phyloP scores from a whole-genome alignment of 64 coral and sea anemone genomes.

The Platygyra sinensis region DNA sequence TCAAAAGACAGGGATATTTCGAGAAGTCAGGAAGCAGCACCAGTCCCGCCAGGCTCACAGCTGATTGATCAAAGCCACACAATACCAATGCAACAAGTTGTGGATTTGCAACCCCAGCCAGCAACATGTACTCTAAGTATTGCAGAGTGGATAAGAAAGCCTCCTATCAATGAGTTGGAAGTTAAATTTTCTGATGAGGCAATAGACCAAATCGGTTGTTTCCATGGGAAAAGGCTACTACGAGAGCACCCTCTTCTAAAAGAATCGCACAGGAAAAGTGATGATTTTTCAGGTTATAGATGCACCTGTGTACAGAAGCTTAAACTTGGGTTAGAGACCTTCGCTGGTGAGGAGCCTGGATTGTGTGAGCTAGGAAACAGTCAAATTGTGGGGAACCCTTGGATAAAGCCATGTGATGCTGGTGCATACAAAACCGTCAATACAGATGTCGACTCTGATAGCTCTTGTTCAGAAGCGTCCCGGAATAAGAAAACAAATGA shows the following conservation, averaged over 20 bases:
- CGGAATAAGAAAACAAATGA: constrained; percentile 11
- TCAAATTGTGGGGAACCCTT: no score
- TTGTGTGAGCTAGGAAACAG: no score
- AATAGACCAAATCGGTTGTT: constrained; percentile 38
- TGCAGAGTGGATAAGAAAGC: constrained; percentile 55
- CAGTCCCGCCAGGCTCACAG: background rate
- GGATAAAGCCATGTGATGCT: no score
- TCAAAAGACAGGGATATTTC: background rate
- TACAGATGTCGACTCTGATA: no score
- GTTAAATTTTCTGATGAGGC: constrained; percentile 42
- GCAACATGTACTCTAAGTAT: background rate
- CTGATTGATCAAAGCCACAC: background rate
- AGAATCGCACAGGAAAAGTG: background rate
- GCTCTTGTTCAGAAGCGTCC: background rate
- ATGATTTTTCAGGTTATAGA: background rate
- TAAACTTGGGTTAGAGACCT: no score
- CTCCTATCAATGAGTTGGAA: constrained; percentile 47
- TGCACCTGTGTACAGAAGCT: background rate
- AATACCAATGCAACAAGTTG: background rate
- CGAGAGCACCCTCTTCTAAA: no score
- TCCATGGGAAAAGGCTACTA: constrained; percentile 47
- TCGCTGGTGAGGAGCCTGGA: no score
- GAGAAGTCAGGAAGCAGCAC: background rate
- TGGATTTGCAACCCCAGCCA: background rate
- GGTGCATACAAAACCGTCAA: no score